Base-by-base conservation (phyloP, 2,888 invertebrate species). In the Ectropis crepuscularia region DNA sequence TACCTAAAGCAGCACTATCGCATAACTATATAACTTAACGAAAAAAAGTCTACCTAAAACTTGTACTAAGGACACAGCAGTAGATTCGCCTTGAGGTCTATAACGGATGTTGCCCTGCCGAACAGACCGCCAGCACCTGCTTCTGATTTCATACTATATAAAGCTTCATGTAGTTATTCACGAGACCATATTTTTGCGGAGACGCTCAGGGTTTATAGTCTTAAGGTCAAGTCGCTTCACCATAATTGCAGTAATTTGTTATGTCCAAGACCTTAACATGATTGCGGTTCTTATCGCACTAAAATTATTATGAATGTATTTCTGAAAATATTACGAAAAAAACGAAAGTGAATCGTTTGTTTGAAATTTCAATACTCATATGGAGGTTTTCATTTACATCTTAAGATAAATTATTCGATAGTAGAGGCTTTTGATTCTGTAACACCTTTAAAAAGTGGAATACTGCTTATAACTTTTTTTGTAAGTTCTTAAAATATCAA, bases 71-170 rank as follows among this genome's bases (percentile, higher is more conserved):
- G 38, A 50, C 59, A 50, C 16, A 28, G 61, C 46, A 57, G 61
- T 74, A 68, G 74, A 75, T 77, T 76, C 69, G 73, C 74, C 78
- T 78, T 78, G 74, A 67, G 60, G 67, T 51, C 60, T 53, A 57
- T 65, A 41, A 57, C 67, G 68, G 65, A 65, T 65, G 59, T 62
- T 63, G 60, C 60, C 59, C 10, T 45, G 50, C n/a, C 45, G 42
- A 53, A 12, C 39, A 12, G 37, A 10, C 48, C n/a, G 50, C n/a
- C 45, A 41, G 12, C 37, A 43, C 41, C 51, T 45, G 41, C 59
- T 54, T 57, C 61, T 50, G 49, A 11, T 43, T 48, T 9, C 37
- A 45, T 49, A 60, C 10, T 47, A 12, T 53, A 48, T 53, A 54
- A 16, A 42, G 28, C 36, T 12, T 36, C 6, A n/a, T 38, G 46